phyloP scores from a whole-genome alignment of 2,888 invertebrate species.

The Crioceris asparagi region DNA sequence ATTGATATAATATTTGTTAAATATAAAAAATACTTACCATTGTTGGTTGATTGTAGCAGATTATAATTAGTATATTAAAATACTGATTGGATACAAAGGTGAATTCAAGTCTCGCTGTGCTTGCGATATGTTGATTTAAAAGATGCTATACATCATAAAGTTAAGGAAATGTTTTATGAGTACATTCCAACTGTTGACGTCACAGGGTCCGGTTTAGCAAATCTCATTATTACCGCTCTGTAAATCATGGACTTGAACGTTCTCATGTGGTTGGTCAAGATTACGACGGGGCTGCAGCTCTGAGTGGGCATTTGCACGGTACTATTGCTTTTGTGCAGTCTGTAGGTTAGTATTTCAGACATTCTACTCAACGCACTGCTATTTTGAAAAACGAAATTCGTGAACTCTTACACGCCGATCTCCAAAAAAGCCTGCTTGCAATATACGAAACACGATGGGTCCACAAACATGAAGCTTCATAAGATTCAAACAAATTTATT shows the following conservation, averaged over 20 bases:
- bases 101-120: neutral
- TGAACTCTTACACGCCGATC: no score
- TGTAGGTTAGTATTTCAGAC: no score
- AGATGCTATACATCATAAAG: slow-evolving; percentile 1
- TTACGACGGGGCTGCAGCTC: slow-evolving; percentile 8
- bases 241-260: slow-evolving; percentile 5
- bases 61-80: neutral
- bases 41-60: no score
- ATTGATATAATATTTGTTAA: no score
- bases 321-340: slow-evolving; percentile 2
- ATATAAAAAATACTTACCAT: no score
- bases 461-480: no score
- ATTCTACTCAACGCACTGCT: no score
- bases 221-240: slow-evolving; percentile 4
- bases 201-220: slow-evolving; percentile 3
- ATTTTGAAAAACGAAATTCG: no score
- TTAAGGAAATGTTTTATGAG: slow-evolving; percentile 2
- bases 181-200: slow-evolving; percentile 4
- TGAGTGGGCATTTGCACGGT: slow-evolving; percentile 4
- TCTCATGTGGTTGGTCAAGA: slow-evolving; percentile 2
- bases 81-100: neutral
- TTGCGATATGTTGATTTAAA: slow-evolving; percentile 1
- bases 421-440: no score
- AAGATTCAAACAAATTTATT: no score
- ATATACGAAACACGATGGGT: no score